phyloP scores from a whole-genome alignment of 2,113 vertebrate species.

The Plecturocebus donacophilus region DNA sequence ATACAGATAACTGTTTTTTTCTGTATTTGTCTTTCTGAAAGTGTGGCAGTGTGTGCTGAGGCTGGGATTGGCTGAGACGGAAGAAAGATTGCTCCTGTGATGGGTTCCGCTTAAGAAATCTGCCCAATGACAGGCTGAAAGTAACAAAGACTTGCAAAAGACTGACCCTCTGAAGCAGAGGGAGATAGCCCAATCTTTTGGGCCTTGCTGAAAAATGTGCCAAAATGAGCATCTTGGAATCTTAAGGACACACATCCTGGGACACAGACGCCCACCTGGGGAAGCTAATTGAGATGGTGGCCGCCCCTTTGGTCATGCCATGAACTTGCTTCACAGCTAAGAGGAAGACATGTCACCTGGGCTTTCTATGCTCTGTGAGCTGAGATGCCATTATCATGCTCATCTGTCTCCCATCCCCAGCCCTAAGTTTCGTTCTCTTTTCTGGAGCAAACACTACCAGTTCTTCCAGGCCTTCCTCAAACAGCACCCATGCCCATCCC shows the following conservation, averaged over 20 bases:
- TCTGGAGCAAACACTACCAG: too few species aligned
- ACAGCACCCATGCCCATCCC: too few species aligned
- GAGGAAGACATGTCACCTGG: fast-evolving
- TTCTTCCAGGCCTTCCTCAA: background rate
- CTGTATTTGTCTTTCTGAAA: too few species aligned
- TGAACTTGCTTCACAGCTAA: fast-evolving
- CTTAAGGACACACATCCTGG: background rate
- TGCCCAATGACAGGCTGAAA: background rate
- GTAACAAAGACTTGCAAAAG: background rate
- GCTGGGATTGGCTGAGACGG: background rate
- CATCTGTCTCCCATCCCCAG: fast-evolving
- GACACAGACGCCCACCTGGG: fast-evolving
- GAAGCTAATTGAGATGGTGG: background rate
- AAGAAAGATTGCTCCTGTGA: fast-evolving
- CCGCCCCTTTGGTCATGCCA: fast-evolving
- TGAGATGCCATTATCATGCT: background rate
- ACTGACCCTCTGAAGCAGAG: background rate
- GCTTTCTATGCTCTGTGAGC: background rate
- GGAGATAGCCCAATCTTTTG: background rate
- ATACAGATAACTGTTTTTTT: too few species aligned
- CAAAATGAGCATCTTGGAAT: background rate
- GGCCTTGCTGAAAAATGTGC: background rate
- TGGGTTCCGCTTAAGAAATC: background rate
- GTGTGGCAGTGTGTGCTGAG: background rate
- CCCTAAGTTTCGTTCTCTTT: background rate